phyloP scores from a whole-genome alignment of 2,797 vertebrate species.

The Sebastes trivittatus region DNA sequence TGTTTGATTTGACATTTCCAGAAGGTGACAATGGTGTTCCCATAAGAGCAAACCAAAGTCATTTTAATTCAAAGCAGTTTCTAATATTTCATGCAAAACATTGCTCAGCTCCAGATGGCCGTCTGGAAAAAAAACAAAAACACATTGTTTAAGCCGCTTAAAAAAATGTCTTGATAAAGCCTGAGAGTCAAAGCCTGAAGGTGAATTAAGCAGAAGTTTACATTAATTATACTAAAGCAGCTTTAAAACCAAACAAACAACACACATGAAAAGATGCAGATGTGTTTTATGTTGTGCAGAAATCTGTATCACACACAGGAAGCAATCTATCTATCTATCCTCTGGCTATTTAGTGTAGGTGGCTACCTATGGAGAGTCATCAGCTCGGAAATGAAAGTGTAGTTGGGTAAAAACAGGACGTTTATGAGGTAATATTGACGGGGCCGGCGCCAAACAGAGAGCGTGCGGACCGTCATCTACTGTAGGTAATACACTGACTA shows the following conservation, averaged over 20 bases:
- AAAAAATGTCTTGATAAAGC: neutral
- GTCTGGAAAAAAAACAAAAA: neutral
- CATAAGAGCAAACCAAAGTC: neutral
- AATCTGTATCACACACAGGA: neutral
- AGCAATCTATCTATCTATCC: neutral
- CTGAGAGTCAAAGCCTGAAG: no score
- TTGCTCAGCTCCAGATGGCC: neutral
- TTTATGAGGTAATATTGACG: neutral
- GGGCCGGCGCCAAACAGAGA: neutral
- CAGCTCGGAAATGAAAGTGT: neutral
- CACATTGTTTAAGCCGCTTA: neutral
- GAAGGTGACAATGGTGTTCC: neutral
- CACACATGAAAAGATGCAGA: neutral
- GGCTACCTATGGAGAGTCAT: neutral
- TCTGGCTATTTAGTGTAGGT: neutral
- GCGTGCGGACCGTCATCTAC: fast-evolving
- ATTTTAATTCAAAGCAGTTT: neutral
- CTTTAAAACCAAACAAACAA: neutral
- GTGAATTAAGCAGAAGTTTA: neutral
- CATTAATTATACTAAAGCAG: neutral
- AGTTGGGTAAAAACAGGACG: neutral
- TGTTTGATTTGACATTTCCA: slow-evolving; percentile 1
- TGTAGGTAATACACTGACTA: no score
- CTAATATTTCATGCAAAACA: neutral
- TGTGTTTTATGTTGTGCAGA: neutral